Conservation (phyloP, 2,113 vertebrate genomes). For the Pavo muticus region DNA sequence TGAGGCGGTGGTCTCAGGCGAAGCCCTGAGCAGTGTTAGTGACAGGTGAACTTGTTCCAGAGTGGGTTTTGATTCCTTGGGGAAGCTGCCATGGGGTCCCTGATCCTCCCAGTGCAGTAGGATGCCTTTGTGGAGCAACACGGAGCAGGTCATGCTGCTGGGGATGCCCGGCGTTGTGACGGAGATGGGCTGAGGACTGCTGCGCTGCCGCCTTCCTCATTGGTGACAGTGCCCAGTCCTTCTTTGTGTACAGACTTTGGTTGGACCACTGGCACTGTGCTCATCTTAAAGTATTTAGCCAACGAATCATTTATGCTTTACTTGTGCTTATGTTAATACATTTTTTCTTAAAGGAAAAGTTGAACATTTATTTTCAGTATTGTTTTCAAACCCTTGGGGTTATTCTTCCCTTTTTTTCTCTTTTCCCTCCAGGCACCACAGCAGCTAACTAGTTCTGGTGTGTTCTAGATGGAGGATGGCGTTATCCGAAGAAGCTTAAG, state of each 20-base stretch:
- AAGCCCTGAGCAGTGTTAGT: not conserved
- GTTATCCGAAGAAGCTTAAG: not conserved
- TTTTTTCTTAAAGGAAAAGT: not conserved
- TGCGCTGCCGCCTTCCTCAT: not conserved
- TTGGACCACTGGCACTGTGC: not conserved
- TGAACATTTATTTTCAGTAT: not conserved
- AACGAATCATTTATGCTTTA: not conserved
- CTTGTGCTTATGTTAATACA: not conserved
- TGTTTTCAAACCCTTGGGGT: not conserved
- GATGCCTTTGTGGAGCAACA: not conserved
- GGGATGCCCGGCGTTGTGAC: not conserved
- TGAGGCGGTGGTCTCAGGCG: not conserved
- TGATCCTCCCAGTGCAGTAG: not conserved
- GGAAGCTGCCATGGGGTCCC: fast-evolving
- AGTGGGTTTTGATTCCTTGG: not conserved
- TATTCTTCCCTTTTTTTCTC: not conserved
- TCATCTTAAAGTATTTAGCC: not conserved
- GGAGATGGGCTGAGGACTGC: not conserved
- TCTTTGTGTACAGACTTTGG: fast-evolving
- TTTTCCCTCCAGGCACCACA: not conserved
- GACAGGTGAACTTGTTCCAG: not conserved
- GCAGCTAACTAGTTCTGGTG: not conserved
- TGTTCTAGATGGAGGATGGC: not conserved
- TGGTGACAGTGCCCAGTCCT: not conserved
- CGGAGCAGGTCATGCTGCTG: not conserved